phyloP scores from a whole-genome alignment of 2,113 vertebrate species.

The Arvicanthis niloticus region DNA sequence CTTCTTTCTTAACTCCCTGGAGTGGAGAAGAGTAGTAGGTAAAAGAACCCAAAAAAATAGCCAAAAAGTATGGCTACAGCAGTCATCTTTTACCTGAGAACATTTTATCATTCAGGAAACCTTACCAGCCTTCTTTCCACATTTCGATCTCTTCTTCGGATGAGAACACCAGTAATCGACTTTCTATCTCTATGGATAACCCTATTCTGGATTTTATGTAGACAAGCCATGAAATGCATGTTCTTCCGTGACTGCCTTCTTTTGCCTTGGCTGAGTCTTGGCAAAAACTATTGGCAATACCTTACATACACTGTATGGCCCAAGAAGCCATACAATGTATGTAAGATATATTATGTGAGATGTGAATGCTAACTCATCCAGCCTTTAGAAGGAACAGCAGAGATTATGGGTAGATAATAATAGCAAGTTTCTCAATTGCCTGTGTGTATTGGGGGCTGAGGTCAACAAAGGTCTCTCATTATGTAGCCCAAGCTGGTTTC shows the following conservation, averaged over 20 bases:
- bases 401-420: not conserved
- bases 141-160: not conserved
- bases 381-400: not conserved
- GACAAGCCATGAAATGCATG: not conserved
- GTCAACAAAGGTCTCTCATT: not conserved
- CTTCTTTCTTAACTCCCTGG: no score
- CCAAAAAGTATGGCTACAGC: no score
- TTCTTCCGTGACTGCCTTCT: slow-evolving; percentile 2
- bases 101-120: not conserved
- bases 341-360: not conserved
- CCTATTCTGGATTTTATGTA: not conserved
- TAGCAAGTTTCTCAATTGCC: slow-evolving; percentile 4
- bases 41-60: no score
- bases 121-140: not conserved
- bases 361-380: not conserved
- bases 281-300: not conserved
- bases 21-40: no score
- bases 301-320: not conserved
- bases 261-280: not conserved
- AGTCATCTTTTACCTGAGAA: not conserved
- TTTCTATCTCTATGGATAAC: not conserved
- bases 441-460: not conserved
- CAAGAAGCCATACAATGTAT: not conserved
- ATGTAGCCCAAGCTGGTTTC: not conserved
- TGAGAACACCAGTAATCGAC: not conserved